phyloP scores from a whole-genome alignment of 1,140 invertebrate genomes.

The Drosophila sp. region DNA sequence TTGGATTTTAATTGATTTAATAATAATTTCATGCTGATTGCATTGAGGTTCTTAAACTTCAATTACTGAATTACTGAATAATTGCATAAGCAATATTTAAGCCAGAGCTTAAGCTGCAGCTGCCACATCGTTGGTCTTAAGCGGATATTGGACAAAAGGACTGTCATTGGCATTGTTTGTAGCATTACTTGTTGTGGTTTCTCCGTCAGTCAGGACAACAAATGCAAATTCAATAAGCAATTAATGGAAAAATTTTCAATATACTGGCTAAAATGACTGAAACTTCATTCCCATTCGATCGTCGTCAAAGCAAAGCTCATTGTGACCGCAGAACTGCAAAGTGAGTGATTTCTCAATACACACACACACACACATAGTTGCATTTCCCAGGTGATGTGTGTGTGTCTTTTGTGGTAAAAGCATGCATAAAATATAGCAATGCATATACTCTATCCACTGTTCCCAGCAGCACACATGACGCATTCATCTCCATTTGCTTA shows the following conservation, averaged over 20 bases:
- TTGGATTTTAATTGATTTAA: conserved; percentile 11
- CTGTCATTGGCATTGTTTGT: neutral
- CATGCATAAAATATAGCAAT: conserved; percentile 81
- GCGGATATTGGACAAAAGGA: neutral
- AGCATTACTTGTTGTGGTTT: conserved; percentile 2
- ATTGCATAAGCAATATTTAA: neutral
- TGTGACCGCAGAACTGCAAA: conserved; percentile 26
- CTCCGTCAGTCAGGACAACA: neutral
- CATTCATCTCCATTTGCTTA: conserved; percentile 81
- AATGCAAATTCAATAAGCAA: conserved; percentile 36
- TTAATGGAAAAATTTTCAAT: conserved; percentile 40
- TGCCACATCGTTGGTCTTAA: neutral
- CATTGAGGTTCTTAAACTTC: neutral
- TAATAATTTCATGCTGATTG: conserved; percentile 22
- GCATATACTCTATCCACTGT: conserved; percentile 38
- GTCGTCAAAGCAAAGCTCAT: neutral
- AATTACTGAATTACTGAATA: conserved; percentile 6
- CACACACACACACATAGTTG: conserved; percentile 2
- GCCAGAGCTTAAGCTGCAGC: neutral
- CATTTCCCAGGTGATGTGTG: neutral
- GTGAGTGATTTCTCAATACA: conserved; percentile 2
- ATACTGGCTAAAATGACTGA: conserved; percentile 8
- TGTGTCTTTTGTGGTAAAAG: conserved; percentile 61
- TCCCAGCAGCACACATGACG: conserved; percentile 57
- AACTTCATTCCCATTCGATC: neutral